A percentile compares a stretch with the other conserved stretches of the same genome.
Conservation (phyloP, 2,113 vertebrate species). For the Thermophis baileyi region DNA sequence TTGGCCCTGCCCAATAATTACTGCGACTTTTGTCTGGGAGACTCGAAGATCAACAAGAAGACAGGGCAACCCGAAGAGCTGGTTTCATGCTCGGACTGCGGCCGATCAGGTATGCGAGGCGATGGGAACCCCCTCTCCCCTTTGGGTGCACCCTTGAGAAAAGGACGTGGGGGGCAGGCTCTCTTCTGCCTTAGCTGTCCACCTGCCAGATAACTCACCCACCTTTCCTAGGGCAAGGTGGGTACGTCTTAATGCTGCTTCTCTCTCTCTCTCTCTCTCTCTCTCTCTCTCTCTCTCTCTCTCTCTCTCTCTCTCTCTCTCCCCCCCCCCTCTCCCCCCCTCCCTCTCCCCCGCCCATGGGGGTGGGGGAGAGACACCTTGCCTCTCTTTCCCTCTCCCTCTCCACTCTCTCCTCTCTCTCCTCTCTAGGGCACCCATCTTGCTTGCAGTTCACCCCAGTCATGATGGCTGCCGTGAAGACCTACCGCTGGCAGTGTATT, state of each 20-base stretch:
- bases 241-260: not conserved
- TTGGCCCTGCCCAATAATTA: slow-evolving; percentile 93
- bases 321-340: too few relatives aligned
- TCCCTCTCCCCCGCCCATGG: too few relatives aligned
- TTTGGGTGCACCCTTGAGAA: not conserved
- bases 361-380: too few relatives aligned
- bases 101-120: slow-evolving; percentile 80
- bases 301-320: too few relatives aligned
- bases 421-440: slow-evolving; percentile 84
- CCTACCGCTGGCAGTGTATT: slow-evolving; percentile 97
- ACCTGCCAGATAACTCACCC: not conserved
- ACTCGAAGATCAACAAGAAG: slow-evolving; percentile 95
- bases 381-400: too few relatives aligned
- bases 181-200: not conserved
- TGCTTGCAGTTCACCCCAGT: slow-evolving; percentile 95
- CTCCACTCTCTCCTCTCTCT: not conserved
- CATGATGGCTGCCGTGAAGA: slow-evolving; percentile 97
- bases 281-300: too few relatives aligned
- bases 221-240: not conserved
- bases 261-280: not conserved
- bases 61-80: slow-evolving; percentile 91
- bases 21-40: slow-evolving; percentile 95
- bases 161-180: not conserved
- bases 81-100: slow-evolving; percentile 95
- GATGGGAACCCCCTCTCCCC: not conserved